Percentiles rank a stretch among this genome's conserved stretches.
Evolutionary conservation across 2,888 invertebrate genomes (phyloP).

Genomic region (Thymelicus lineola): DNA sequence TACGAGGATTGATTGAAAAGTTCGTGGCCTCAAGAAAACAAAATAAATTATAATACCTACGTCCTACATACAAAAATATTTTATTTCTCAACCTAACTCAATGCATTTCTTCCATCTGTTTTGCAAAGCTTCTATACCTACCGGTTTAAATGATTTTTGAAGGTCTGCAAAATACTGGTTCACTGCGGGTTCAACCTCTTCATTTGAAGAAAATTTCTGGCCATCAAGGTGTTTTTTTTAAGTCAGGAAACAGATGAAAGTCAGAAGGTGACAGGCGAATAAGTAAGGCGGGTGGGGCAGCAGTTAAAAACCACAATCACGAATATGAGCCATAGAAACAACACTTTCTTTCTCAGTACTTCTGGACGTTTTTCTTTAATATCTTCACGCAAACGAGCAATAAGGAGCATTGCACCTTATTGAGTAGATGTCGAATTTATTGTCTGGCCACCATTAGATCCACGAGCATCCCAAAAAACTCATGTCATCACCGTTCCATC

Average conservation of each 20-base stretch:
- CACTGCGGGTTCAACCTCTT: conserved; percentile 35
- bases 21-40: too few species aligned
- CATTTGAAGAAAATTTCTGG: conserved; percentile 32
- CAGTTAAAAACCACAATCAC: conserved; percentile 34
- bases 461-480: background rate
- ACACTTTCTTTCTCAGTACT: conserved; percentile 38
- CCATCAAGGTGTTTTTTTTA: conserved; percentile 32
- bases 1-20: too few species aligned
- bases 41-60: too few species aligned
- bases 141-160: background rate
- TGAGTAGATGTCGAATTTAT: conserved; percentile 16
- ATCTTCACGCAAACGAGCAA: background rate
- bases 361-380: conserved; percentile 36
- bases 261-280: too few species aligned
- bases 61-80: too few species aligned
- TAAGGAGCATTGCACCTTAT: conserved; percentile 8
- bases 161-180: conserved; percentile 30
- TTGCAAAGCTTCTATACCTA: conserved; percentile 12
- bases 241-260: conserved; percentile 27
- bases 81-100: too few species aligned
- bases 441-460: conserved; percentile 30
- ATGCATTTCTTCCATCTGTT: conserved; percentile 20
- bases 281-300: conserved; percentile 9
- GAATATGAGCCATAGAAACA: conserved; percentile 40
- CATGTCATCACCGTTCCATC: too few species aligned